These are phyloP conservation scores for Cebidichthys violaceus DNA, from an alignment of 2,113 vertebrate species.

Conservation along the genomic window DNA sequence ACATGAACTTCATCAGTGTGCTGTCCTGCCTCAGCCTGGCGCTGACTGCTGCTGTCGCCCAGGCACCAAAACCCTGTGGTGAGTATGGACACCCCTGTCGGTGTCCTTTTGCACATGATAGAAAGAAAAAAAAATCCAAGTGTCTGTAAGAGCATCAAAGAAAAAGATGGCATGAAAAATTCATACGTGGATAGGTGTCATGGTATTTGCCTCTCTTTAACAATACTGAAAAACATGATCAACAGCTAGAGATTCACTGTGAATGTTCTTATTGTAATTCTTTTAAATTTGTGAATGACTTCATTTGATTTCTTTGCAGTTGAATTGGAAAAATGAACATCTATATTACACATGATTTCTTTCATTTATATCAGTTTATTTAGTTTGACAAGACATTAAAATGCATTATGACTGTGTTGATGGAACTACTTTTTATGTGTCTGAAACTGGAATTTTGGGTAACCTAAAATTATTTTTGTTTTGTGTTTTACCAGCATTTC, in stretches of 20 bases:
- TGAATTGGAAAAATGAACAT: not conserved
- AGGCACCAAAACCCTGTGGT: conserved; percentile 44
- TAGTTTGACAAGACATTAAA: not conserved
- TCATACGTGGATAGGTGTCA: not conserved
- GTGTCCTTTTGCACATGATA: not conserved
- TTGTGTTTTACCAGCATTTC: not conserved
- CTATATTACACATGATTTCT: not conserved
- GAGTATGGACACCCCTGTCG: not conserved
- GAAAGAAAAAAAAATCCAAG: not conserved
- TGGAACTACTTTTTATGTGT: not conserved
- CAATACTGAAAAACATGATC: not conserved
- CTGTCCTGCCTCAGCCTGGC: conserved; percentile 46
- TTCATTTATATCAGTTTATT: too few relatives aligned
- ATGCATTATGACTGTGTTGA: not conserved
- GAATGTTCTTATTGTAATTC: not conserved
- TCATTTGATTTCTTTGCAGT: not conserved
- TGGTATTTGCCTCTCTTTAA: not conserved
- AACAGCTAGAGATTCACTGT: not conserved
- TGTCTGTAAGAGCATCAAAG: not conserved
- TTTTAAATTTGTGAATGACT: not conserved
- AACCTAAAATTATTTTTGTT: not conserved
- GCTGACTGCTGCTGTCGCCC: conserved; percentile 31
- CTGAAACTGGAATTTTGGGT: not conserved
- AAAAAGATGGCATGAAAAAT: not conserved
- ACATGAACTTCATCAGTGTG: conserved; percentile 32